These are phyloP conservation scores for Toxotes lorentzi DNA, from an alignment of 2,797 vertebrate genomes.

Conservation along the genomic window DNA sequence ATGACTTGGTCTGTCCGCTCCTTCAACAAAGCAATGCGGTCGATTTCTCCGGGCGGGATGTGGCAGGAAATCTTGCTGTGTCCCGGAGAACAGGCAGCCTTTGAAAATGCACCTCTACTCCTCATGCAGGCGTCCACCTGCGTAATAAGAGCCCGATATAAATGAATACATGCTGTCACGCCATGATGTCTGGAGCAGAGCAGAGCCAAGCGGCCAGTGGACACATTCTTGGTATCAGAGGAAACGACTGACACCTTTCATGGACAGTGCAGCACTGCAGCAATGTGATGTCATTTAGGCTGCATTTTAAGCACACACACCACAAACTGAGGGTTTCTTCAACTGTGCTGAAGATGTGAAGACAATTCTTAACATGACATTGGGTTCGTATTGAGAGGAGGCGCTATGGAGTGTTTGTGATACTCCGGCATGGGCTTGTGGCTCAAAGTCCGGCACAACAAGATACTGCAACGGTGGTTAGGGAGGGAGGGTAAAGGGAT, in stretches of 20 bases:
- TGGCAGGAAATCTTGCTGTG: conserved; percentile 42
- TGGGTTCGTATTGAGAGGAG: conserved; percentile 36
- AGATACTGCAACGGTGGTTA: conserved; percentile 62
- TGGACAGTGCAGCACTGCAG: conserved; percentile 75
- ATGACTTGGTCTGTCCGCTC: conserved; percentile 56
- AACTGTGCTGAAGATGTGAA: conserved; percentile 2
- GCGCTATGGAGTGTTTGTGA: conserved; percentile 62
- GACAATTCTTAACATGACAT: conserved; percentile 10
- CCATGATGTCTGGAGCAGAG: conserved; percentile 73
- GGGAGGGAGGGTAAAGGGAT: not conserved
- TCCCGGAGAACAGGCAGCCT: conserved; percentile 52
- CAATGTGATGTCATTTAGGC: conserved; percentile 71
- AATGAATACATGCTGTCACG: conserved; percentile 66
- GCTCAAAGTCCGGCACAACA: conserved; percentile 65
- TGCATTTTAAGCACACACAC: conserved; percentile 39
- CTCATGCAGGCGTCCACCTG: conserved; percentile 68
- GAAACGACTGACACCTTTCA: conserved; percentile 71
- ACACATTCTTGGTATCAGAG: conserved; percentile 42
- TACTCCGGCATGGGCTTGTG: conserved; percentile 63
- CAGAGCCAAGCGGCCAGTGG: conserved; percentile 55
- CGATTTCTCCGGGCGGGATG: conserved; percentile 51
- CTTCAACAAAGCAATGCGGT: conserved; percentile 62
- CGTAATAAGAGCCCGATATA: conserved; percentile 53
- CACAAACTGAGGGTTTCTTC: conserved; percentile 4
- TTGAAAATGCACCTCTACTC: conserved; percentile 49